Base-by-base conservation (phyloP, 1,140 invertebrate genomes). In the Macrobrachium nipponense region DNA sequence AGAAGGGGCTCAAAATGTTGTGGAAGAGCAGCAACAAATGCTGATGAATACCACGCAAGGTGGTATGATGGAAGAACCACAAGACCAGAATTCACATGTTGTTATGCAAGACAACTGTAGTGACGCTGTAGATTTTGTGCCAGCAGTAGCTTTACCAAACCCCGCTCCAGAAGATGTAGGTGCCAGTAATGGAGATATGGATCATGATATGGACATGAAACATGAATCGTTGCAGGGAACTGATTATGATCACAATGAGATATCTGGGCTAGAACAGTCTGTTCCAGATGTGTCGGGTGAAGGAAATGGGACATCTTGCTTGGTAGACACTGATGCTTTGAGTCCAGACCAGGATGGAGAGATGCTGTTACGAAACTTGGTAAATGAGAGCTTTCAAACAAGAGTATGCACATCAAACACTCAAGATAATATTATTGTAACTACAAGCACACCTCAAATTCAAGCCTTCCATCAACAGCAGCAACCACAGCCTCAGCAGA, bases 361-460 rank as follows among this genome's bases (percentile, higher is more conserved):
- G 43, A 60, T 86, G 12, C 77, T 86, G 5, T 43, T 86, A 11
- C 20, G 78, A 11, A 86, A 73, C 36, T 58, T 86, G 59, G 84
- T 86, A 17, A 86, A 73, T 62, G 84, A 86, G 20, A 80, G 68
- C 20, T 72, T 80, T 17, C 84, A 86, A 18, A 73, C 84, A 11
- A 61, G 77, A 61, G 70, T 68, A 12, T 58, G 20, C 44, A 60
- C 14, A 15, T 17, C 27, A 23, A 77, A 80, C 4, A 14, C 36
- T 15, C 27, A n/a, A 14, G 84, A 86, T 60, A 86, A 86, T 58
- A 86, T 86, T n/a, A 80, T 86, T 51, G 84, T 86, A 44, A 86
- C 84, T 27, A 86, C 84, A 18, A 86, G 84, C 59, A 86, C 84
- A 73, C n/a, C 78, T 75, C 80, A 51, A 36, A 64, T 59, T 61